These are phyloP conservation scores for Podabrus alpinus DNA, from an alignment of 2,888 invertebrate genomes.

Conservation along the genomic window DNA sequence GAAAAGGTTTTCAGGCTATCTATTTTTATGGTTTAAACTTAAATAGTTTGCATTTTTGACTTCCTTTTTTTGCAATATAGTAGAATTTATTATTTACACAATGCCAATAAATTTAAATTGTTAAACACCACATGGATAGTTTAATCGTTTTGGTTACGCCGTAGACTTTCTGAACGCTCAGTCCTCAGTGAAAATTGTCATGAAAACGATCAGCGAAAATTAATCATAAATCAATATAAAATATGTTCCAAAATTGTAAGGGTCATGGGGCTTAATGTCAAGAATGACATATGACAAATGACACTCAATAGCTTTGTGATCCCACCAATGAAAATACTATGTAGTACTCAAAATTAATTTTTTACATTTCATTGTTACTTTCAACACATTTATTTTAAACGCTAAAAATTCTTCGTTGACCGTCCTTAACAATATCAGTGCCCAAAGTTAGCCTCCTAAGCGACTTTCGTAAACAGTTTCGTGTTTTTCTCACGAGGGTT, in stretches of 20 bases:
- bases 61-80: neutral
- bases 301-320: neutral
- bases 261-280: neutral
- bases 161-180: neutral
- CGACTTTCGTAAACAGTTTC: no score
- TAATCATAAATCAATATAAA: neutral
- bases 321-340: neutral
- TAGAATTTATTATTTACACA: neutral
- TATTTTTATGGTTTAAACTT: neutral
- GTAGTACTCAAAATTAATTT: neutral
- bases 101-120: neutral
- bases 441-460: no score
- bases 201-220: neutral
- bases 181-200: no score
- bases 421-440: no score
- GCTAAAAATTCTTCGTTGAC: no score
- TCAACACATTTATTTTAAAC: neutral
- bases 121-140: neutral
- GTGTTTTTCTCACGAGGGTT: no score
- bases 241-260: neutral
- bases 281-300: neutral
- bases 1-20: neutral
- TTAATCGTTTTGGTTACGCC: neutral
- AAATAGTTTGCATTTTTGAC: neutral
- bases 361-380: neutral